These are phyloP conservation scores for Polypterus bichir DNA, from an alignment of 2,113 vertebrate species.

Conservation along the genomic window DNA sequence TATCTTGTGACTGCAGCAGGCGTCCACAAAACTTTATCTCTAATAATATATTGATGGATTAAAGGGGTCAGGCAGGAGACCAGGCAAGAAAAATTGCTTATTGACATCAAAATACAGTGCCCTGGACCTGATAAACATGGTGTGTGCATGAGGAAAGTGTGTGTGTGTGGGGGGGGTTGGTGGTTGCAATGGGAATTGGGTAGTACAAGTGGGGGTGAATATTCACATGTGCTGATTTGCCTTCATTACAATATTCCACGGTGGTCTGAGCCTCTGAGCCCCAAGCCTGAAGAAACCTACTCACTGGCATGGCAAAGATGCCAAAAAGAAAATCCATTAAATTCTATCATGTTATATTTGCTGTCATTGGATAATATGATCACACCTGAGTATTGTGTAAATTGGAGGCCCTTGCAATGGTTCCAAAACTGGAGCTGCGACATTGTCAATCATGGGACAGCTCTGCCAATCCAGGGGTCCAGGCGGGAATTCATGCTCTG, in stretches of 20 bases:
- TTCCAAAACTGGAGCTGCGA: no score
- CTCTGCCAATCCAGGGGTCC: no score
- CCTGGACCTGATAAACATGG: slow-evolving; percentile 99
- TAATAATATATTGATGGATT: slow-evolving; percentile 99
- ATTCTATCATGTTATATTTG: slow-evolving; percentile 53
- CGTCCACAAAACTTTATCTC: slow-evolving; percentile 99
- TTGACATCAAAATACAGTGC: slow-evolving; percentile 99
- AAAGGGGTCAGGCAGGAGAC: slow-evolving; percentile 99
- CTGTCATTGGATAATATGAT: slow-evolving; percentile 52
- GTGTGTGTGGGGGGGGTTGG: slow-evolving; percentile 23
- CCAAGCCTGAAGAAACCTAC: slow-evolving; percentile 45
- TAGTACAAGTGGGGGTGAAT: slow-evolving; percentile 42
- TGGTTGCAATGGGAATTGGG: slow-evolving; percentile 39
- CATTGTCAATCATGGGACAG: no score
- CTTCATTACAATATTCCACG: slow-evolving; percentile 58
- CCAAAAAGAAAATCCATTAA: slow-evolving; percentile 36
- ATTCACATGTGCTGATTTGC: slow-evolving; percentile 58
- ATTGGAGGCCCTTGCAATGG: slow-evolving; percentile 33
- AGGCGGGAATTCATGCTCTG: no score
- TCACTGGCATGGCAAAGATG: slow-evolving; percentile 32
- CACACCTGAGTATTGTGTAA: slow-evolving; percentile 55
- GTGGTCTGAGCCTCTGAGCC: slow-evolving; percentile 45
- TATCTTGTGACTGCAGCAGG: slow-evolving; percentile 99
- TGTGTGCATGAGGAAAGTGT: slow-evolving; percentile 56
- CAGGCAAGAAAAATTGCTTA: slow-evolving; percentile 99